These are phyloP conservation scores for Mesocentrotus franciscanus DNA, from an alignment of 53 echinoderm and acorn worm genomes.

Conservation along the genomic window DNA sequence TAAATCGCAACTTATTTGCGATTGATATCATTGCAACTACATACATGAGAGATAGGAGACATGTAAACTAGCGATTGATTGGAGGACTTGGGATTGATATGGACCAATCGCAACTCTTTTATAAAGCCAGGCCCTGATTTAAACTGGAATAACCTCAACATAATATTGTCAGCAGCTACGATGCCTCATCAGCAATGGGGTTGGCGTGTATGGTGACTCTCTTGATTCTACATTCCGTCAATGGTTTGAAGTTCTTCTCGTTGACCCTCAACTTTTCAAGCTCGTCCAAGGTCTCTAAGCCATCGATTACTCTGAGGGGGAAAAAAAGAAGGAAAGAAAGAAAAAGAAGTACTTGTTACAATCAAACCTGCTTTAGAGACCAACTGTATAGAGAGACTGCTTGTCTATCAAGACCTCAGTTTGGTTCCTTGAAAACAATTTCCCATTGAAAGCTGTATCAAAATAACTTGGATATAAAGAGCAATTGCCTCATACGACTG, in stretches of 20 bases:
- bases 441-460: background rate
- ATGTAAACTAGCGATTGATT: too few relatives aligned
- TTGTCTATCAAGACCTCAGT: too few relatives aligned
- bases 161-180: background rate
- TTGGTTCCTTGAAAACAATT: background rate
- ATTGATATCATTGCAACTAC: too few relatives aligned
- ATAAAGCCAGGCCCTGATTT: background rate
- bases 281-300: slow-evolving; percentile 90
- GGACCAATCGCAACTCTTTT: too few relatives aligned
- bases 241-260: slow-evolving; percentile 88
- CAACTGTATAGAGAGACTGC: background rate
- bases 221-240: slow-evolving; percentile 75
- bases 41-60: too few relatives aligned
- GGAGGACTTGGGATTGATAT: too few relatives aligned
- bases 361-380: background rate
- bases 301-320: slow-evolving; percentile 86
- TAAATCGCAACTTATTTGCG: too few relatives aligned
- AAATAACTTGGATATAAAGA: background rate
- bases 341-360: background rate
- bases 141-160: background rate
- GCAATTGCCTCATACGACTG: too few relatives aligned
- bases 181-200: slow-evolving; percentile 86
- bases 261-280: slow-evolving; percentile 92
- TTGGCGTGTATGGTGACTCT: slow-evolving; percentile 94
- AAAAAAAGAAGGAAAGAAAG: background rate